Conservation (phyloP, 2,113 vertebrate genomes). For the Aythya baeri region DNA sequence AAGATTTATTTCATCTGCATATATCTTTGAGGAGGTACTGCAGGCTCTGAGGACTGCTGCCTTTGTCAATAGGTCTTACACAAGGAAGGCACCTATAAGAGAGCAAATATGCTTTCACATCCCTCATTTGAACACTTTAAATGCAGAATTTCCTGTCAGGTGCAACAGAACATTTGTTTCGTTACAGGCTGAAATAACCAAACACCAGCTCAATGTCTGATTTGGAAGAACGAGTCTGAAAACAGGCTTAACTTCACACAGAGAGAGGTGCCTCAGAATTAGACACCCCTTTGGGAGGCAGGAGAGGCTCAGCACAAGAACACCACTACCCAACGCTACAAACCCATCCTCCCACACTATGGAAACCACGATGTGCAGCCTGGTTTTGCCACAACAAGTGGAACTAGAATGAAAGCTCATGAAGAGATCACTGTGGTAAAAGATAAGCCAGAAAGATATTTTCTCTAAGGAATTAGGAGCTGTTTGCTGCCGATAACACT, state of each 20-base stretch:
- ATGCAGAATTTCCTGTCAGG: not conserved
- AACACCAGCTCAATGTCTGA: not conserved
- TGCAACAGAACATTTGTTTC: not conserved
- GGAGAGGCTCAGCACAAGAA: not conserved
- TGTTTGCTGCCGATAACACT: not conserved
- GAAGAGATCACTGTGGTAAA: not conserved
- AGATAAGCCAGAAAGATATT: not conserved
- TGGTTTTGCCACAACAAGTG: not conserved
- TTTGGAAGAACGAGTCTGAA: not conserved
- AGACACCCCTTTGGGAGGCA: not conserved
- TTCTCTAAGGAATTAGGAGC: not conserved
- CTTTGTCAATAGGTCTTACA: not conserved
- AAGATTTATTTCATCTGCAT: not conserved
- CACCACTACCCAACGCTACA: not conserved
- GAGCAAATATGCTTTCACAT: not conserved
- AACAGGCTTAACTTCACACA: not conserved
- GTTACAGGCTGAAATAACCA: not conserved
- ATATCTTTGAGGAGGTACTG: not conserved
- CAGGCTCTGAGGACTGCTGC: not conserved
- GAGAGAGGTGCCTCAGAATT: accelerated
- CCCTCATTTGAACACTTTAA: not conserved
- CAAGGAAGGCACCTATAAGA: not conserved
- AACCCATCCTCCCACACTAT: not conserved
- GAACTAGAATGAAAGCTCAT: not conserved
- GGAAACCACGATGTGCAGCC: not conserved